Percentiles rank a stretch among this genome's conserved stretches.
phyloP scores from a whole-genome alignment of 2,797 vertebrate genomes.

The Xerus rutilus region DNA sequence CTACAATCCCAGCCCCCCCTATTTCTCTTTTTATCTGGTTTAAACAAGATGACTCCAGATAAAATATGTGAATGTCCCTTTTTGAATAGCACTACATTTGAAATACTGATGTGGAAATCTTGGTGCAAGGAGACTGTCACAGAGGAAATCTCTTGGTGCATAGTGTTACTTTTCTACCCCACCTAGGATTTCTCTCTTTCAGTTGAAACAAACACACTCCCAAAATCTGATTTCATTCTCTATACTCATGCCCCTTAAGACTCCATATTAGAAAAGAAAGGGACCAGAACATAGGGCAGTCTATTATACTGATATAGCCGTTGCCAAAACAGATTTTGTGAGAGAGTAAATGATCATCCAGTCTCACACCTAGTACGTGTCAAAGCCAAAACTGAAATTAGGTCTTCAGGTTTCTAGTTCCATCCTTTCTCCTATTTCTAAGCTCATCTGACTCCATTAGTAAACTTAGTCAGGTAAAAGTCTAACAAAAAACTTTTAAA shows the following conservation, averaged over 20 bases:
- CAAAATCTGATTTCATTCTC: conserved; percentile 21
- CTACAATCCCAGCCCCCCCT: too few relatives aligned
- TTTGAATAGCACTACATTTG: not conserved
- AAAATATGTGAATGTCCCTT: not conserved
- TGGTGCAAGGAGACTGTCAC: not conserved
- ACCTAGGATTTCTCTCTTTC: not conserved
- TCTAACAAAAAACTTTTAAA: not conserved
- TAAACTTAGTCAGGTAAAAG: not conserved
- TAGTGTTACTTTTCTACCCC: not conserved
- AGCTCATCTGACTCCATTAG: not conserved
- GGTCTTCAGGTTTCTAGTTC: not conserved
- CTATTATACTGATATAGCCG: too few relatives aligned
- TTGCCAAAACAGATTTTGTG: not conserved
- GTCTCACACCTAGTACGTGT: not conserved
- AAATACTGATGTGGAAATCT: not conserved
- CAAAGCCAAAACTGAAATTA: conserved; percentile 5
- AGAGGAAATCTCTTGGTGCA: not conserved
- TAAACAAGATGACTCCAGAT: not conserved
- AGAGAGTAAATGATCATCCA: not conserved
- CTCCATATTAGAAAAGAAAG: too few relatives aligned
- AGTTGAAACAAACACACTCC: not conserved
- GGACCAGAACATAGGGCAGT: too few relatives aligned
- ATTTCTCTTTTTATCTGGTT: not conserved
- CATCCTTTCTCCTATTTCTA: not conserved
- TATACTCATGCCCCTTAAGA: not conserved